Conservation (phyloP, 2,888 invertebrate genomes). For the Minunthozetes semirufus region DNA sequence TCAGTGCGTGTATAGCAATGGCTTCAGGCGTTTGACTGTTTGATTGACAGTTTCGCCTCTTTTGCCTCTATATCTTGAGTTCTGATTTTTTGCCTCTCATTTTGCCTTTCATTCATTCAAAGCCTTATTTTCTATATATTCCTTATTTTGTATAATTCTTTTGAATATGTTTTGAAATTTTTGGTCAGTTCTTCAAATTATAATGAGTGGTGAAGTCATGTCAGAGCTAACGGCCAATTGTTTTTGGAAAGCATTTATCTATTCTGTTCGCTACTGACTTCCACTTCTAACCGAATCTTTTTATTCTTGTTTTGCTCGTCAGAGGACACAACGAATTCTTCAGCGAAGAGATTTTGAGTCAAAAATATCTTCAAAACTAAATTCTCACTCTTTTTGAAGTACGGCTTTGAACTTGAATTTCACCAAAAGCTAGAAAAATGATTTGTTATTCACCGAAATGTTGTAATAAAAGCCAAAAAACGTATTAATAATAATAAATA, state of each 20-base stretch:
- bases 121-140: neutral
- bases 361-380: neutral
- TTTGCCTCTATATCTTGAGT: conserved; percentile 13
- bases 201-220: too few species aligned
- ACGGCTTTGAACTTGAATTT: neutral
- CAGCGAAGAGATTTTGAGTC: neutral
- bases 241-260: too few species aligned
- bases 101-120: neutral
- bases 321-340: conserved; percentile 16
- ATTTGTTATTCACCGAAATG: neutral
- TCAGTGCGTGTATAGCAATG: conserved; percentile 6
- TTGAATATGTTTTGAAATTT: too few species aligned
- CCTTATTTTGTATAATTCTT: too few species aligned
- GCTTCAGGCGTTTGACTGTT: conserved; percentile 21
- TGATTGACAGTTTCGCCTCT: conserved; percentile 31
- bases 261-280: neutral
- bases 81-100: neutral
- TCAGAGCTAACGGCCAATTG: too few species aligned
- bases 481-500: neutral
- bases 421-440: neutral
- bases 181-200: too few species aligned
- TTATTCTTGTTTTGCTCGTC: neutral
- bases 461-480: neutral
- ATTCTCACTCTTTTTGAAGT: neutral
- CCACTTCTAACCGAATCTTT: neutral